Evolutionary conservation across 1,140 invertebrate genomes (phyloP).

Genomic region (Potamilus streckersoni): DNA sequence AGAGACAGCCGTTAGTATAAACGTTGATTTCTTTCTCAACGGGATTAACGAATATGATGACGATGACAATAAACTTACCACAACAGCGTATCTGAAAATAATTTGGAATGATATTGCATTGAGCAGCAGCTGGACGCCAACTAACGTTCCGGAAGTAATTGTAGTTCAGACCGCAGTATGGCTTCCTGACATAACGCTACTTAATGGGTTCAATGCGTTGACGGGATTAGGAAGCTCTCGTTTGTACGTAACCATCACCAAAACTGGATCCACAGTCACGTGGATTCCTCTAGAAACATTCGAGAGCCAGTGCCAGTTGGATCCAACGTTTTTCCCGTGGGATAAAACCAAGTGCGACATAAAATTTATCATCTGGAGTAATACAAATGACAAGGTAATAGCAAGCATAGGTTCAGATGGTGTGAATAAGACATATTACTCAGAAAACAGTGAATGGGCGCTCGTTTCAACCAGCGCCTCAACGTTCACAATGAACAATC

Average conservation of each 20-base stretch:
- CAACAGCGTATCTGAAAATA: slow-evolving; percentile 19
- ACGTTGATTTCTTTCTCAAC: slow-evolving; percentile 17
- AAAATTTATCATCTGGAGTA: slow-evolving; percentile 42
- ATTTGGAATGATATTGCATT: slow-evolving; percentile 69
- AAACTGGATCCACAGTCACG: slow-evolving; percentile 6
- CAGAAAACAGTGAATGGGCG: slow-evolving; percentile 72
- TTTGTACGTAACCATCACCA: slow-evolving; percentile 19
- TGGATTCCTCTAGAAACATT: slow-evolving; percentile 42
- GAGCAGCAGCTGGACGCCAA: slow-evolving; percentile 65
- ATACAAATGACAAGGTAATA: slow-evolving; percentile 57
- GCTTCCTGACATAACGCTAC: slow-evolving; percentile 71
- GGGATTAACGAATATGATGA: slow-evolving; percentile 24
- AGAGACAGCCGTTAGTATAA: neutral
- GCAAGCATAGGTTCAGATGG: slow-evolving; percentile 65
- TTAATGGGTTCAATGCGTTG: slow-evolving; percentile 55
- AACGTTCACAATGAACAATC: neutral
- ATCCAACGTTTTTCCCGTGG: slow-evolving; percentile 80
- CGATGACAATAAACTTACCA: slow-evolving; percentile 24
- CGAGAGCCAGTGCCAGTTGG: slow-evolving; percentile 85
- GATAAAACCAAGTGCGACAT: slow-evolving; percentile 77
- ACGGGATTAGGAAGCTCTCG: slow-evolving; percentile 13
- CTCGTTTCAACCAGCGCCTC: slow-evolving; percentile 1
- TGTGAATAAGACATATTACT: slow-evolving; percentile 71
- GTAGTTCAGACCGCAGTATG: slow-evolving; percentile 70
- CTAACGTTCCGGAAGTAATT: slow-evolving; percentile 65